Evolutionary conservation across 2,113 vertebrate genomes (phyloP).

Genomic region (Leiothrix lutea): DNA sequence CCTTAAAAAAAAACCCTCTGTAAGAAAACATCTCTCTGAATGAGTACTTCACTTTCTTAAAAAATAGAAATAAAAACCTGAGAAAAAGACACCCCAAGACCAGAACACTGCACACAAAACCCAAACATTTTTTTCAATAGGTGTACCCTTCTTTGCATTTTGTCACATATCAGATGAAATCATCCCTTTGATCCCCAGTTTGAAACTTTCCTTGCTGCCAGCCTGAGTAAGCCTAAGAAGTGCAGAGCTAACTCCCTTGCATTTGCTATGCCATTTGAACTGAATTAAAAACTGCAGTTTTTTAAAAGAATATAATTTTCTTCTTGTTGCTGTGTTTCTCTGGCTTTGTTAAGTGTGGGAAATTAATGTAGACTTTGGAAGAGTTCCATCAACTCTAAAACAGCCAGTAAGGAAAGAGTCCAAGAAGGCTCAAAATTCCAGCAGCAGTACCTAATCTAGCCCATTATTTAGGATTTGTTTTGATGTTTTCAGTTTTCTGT

Average conservation of each 20-base stretch:
- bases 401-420: neutral
- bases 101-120: neutral
- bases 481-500: neutral
- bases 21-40: neutral
- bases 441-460: neutral
- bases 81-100: neutral
- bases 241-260: neutral
- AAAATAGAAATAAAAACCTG: neutral
- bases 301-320: neutral
- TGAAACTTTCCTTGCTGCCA: neutral
- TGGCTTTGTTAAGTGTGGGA: neutral
- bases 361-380: neutral
- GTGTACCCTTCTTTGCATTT: neutral
- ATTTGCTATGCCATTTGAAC: neutral
- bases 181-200: neutral
- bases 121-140: neutral
- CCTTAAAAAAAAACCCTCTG: neutral
- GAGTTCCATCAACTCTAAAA: neutral
- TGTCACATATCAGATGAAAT: neutral
- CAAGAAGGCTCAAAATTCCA: neutral
- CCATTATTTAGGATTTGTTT: neutral
- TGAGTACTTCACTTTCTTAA: neutral
- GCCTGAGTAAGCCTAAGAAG: neutral
- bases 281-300: neutral
- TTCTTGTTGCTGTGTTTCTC: neutral